Evolutionary conservation across 2,797 vertebrate genomes (phyloP), one percentile per base, ranked within the genome.

Genomic region (Miichthys miiuy): DNA sequence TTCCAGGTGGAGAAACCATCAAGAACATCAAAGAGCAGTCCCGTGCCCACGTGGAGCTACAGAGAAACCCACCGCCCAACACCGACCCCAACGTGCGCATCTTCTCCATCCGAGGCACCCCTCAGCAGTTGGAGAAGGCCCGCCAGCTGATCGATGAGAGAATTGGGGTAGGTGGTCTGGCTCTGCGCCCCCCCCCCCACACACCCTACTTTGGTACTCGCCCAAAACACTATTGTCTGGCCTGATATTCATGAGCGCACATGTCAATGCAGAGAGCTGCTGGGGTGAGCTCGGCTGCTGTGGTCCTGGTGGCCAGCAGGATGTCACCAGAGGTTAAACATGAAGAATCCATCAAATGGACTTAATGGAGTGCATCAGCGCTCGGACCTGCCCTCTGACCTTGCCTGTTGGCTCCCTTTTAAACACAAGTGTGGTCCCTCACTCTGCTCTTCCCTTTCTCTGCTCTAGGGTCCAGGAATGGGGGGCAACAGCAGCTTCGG

Each of bases 11-110:
- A 5, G 98, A 99, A 91, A 99, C 96, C 91, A 99, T 99, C 93
- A 99, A 99, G 90, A 98, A 96, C 95, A 99, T 99, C 92, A 99
- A 99, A 85, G 97, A 99, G 93, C 98, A 99, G 90, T 99, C 98
- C 0, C 97, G 98, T 21, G 97, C 98, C 0, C 97, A 99, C 0
- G 97, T 99, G 93, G 98, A 99, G 94, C 97, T 99, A 1, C 97
- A 99, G 95, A 96, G 98, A 84, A 99, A 98, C 86, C 98, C 98
- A 0, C 98, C 98, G 2, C 97, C 97, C 0, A 98, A 96, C 95
- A 99, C 98, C 1, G 98, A 99, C 92, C 98, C 98, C 42, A 95
- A 93, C 3, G 93, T 99, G 42, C 96, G 98, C 80, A 95, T 99
- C 93, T 99, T 99, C 94, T 98, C 97, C 91, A 98, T 99, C 94